phyloP scores from a whole-genome alignment of 2,888 invertebrate genomes.

The Boloria euphrosyne region DNA sequence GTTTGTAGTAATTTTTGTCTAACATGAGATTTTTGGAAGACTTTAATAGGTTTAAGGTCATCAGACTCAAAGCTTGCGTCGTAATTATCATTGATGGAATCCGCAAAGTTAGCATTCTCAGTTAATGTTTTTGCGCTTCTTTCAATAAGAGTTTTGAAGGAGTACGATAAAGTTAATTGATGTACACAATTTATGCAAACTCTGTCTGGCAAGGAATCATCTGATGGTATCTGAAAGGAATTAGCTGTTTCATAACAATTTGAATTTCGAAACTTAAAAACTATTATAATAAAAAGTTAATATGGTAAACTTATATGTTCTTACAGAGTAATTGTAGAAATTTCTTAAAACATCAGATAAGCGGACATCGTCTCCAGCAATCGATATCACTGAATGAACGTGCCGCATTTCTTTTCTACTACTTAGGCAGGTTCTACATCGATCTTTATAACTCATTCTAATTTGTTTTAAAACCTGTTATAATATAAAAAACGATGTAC shows the following conservation, averaged over 20 bases:
- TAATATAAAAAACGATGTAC: background rate
- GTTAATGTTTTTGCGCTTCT: conserved; percentile 59
- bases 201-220: conserved; percentile 61
- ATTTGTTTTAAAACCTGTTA: conserved; percentile 12
- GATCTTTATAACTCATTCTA: conserved; percentile 64
- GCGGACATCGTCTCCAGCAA: conserved; percentile 62
- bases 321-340: conserved; percentile 71
- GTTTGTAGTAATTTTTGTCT: conserved; percentile 42
- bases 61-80: conserved; percentile 60
- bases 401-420: conserved; percentile 66
- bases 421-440: conserved; percentile 70
- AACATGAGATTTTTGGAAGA: conserved; percentile 39
- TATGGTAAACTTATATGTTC: conserved; percentile 1
- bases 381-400: conserved; percentile 58
- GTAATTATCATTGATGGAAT: conserved; percentile 54
- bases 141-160: conserved; percentile 72
- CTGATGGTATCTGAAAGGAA: conserved; percentile 51
- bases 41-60: conserved; percentile 47
- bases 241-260: too few relatives aligned
- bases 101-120: conserved; percentile 48
- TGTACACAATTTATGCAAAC: conserved; percentile 74
- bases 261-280: too few relatives aligned
- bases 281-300: too few relatives aligned
- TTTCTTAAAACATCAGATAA: conserved; percentile 66
- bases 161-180: conserved; percentile 73